A percentile compares a stretch with the other conserved stretches of the same genome.
Evolutionary conservation across 2,888 invertebrate species (phyloP).

Genomic region (Hypomecis atomaria): DNA sequence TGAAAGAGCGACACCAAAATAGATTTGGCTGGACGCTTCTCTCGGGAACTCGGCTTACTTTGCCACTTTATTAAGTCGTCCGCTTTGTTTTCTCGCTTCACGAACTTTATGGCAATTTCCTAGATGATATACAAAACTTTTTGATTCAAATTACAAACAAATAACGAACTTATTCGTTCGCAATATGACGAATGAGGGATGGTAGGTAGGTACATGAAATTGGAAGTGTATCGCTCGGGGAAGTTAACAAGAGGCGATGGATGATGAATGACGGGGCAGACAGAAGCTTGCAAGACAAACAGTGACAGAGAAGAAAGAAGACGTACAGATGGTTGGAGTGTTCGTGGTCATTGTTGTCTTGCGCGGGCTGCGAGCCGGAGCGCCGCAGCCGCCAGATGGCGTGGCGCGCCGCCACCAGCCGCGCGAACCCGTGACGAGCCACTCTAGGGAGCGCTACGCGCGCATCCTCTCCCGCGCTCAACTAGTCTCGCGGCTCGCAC

Average conservation of each 20-base stretch:
- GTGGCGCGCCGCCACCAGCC: slow-evolving; percentile 89
- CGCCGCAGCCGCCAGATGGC: slow-evolving; percentile 88
- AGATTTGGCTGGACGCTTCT: slow-evolving; percentile 59
- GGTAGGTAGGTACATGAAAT: background rate
- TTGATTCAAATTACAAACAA: slow-evolving; percentile 8
- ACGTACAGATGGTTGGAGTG: slow-evolving; percentile 84
- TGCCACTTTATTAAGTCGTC: slow-evolving; percentile 49
- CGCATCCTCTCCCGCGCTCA: slow-evolving; percentile 71
- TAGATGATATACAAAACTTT: slow-evolving; percentile 23
- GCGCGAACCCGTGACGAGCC: slow-evolving; percentile 89
- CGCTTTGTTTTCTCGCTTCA: slow-evolving; percentile 48
- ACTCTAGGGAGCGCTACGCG: slow-evolving; percentile 79
- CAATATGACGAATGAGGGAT: slow-evolving; percentile 1
- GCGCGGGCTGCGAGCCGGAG: slow-evolving; percentile 81
- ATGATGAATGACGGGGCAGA: slow-evolving; percentile 46
- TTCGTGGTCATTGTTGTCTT: slow-evolving; percentile 81
- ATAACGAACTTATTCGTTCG: slow-evolving; percentile 8
- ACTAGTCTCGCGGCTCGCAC: slow-evolving; percentile 61
- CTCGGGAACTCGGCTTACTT: slow-evolving; percentile 54
- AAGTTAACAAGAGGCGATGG: slow-evolving; percentile 34
- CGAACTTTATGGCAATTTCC: slow-evolving; percentile 28
- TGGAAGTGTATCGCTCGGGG: background rate
- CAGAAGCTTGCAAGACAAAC: slow-evolving; percentile 56
- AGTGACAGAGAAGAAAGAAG: slow-evolving; percentile 69
- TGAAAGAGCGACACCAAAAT: slow-evolving; percentile 56